phyloP scores from a whole-genome alignment of 2,888 invertebrate species.

The Agonopterix arenella region DNA sequence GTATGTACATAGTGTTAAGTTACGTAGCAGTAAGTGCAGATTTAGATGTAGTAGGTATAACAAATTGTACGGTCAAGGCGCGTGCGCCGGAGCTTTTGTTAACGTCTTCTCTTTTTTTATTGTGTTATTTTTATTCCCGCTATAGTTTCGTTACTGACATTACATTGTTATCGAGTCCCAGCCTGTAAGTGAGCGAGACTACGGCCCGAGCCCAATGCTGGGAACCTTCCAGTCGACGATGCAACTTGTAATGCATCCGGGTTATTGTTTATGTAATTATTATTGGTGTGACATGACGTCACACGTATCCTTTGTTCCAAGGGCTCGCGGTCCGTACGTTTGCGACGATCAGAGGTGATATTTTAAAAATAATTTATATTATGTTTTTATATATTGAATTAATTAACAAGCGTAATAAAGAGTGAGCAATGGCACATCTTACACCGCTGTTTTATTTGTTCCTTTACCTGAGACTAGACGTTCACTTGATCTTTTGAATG shows the following conservation, averaged over 20 bases:
- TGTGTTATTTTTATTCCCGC: constrained; percentile 21
- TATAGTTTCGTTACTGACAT: constrained; percentile 32
- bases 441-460: constrained; percentile 54
- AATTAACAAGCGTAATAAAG: constrained; percentile 76
- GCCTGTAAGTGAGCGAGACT: background rate
- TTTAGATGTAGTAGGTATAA: constrained; percentile 75
- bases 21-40: constrained; percentile 57
- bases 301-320: background rate
- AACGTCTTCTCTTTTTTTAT: background rate
- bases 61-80: constrained; percentile 57
- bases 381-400: constrained; percentile 69
- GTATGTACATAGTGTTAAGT: constrained; percentile 73
- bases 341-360: constrained; percentile 58
- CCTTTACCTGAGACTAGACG: constrained; percentile 2
- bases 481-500: too few species aligned
- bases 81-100: constrained; percentile 4
- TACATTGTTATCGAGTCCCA: constrained; percentile 15
- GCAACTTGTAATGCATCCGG: background rate
- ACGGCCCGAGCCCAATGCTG: too few species aligned
- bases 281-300: too few species aligned
- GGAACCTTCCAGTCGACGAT: background rate
- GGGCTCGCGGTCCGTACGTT: constrained; percentile 36
- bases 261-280: too few species aligned
- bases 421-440: constrained; percentile 74
- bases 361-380: constrained; percentile 71